Evolutionary conservation across 2,888 invertebrate species (phyloP), one percentile per base, ranked within the genome.

Genomic region (Pyrrhia umbra): DNA sequence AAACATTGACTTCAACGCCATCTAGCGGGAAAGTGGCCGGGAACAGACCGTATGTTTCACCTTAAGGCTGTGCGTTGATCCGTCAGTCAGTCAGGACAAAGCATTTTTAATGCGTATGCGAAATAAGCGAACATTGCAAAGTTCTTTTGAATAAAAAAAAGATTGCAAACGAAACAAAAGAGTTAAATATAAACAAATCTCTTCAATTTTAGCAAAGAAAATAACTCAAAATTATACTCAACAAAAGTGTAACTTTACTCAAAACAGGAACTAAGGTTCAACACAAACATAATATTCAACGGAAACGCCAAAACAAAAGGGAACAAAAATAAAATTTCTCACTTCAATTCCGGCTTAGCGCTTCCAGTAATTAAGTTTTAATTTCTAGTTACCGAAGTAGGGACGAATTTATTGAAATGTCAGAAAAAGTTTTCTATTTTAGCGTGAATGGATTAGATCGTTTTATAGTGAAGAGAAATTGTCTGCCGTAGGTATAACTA

Each of bases 241-340:
- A 34, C 18, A 21, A 13, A 30, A 13, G 1, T 8, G 1, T 18
- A 55, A 61, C 47, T 0, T 13, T 15, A 42, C 27, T n/a, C 16
- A 20, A 37, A 43, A 40, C 47, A 21, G 6, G 1, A 45, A 5
- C 40, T n/a, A 25, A 18, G 13, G 16, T 37, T 23, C 16, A 61
- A 20, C 25, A 23, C 25, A 23, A 34, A 58, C 37, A 54, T 57
- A 49, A 30, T 40, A 52, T 43, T 30, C 16, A 47, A 25, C 4
- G 6, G 8, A 65, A 59, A 60, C 51, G 68, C 51, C 50, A 34
- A 37, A 71, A 72, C 55, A 65, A 71, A 43, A 54, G 10, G 42
- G 56, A 56, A 68, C 72, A 52, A 65, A 60, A 72, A 75, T 72
- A 65, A n/a, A n/a, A 0, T 72, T 73, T 60, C 50, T 55, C 62